Percentiles rank a stretch among this genome's conserved stretches.
Conservation (phyloP, 2,113 vertebrate genomes). For the Saccopteryx bilineata region DNA sequence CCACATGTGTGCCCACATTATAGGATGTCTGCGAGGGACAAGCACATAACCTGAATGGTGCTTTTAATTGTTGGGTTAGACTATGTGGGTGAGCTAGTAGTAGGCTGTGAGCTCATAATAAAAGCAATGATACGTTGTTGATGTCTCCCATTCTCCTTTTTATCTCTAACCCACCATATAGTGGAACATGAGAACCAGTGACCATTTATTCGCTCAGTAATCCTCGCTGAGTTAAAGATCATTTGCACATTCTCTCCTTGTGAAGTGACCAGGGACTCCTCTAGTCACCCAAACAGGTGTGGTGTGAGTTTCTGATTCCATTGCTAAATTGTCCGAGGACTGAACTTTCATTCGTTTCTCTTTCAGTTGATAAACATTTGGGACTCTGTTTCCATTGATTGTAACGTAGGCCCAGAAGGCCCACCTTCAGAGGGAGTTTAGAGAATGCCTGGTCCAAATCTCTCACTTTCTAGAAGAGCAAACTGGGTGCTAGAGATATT, state of each 20-base stretch:
- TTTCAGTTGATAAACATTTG: not conserved
- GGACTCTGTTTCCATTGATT: not conserved
- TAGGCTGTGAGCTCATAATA: not conserved
- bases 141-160: not conserved
- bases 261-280: not conserved
- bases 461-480: not conserved
- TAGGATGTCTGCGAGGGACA: not conserved
- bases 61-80: not conserved
- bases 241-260: not conserved
- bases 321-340: not conserved
- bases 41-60: not conserved
- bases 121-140: not conserved
- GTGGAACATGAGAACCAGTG: too few relatives aligned
- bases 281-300: not conserved
- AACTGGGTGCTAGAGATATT: not conserved
- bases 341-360: not conserved
- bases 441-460: rapidly evolving
- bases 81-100: not conserved
- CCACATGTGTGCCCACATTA: not conserved
- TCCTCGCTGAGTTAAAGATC: not conserved
- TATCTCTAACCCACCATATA: not conserved
- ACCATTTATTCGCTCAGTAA: not conserved
- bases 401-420: not conserved
- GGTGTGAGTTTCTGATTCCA: not conserved
- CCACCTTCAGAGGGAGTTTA: not conserved